Conservation (phyloP, 1,140 invertebrate species). For the Geopemphigus sp. region DNA sequence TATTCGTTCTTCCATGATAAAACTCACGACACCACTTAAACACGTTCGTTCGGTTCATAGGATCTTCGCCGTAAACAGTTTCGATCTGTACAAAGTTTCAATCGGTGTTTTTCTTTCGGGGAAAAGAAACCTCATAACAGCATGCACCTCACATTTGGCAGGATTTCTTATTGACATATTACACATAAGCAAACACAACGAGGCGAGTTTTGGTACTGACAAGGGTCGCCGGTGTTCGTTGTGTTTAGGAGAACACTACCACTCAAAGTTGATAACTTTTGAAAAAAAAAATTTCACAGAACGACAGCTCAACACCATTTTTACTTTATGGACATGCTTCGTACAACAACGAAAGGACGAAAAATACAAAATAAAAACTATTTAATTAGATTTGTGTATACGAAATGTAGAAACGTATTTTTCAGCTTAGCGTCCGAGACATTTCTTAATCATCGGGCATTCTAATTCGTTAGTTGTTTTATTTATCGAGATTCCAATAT, state of each 20-base stretch:
- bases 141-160: background rate
- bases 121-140: background rate
- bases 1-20: background rate
- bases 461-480: too few relatives aligned
- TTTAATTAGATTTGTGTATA: too few relatives aligned
- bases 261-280: background rate
- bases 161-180: slow-evolving; percentile 12
- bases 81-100: background rate
- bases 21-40: background rate
- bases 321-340: background rate
- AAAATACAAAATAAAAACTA: too few relatives aligned
- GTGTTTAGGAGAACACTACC: background rate
- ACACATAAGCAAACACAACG: background rate
- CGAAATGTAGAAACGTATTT: too few relatives aligned
- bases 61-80: background rate
- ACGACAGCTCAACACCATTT: background rate
- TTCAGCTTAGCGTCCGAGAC: too few relatives aligned
- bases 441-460: too few relatives aligned
- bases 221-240: background rate
- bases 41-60: background rate
- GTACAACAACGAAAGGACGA: too few relatives aligned
- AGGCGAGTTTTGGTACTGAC: background rate
- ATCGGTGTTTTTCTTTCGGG: background rate
- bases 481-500: too few relatives aligned
- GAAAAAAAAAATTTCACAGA: background rate